phyloP scores from a whole-genome alignment of 2,113 vertebrate genomes.

The Myrmophylax atrothorax region DNA sequence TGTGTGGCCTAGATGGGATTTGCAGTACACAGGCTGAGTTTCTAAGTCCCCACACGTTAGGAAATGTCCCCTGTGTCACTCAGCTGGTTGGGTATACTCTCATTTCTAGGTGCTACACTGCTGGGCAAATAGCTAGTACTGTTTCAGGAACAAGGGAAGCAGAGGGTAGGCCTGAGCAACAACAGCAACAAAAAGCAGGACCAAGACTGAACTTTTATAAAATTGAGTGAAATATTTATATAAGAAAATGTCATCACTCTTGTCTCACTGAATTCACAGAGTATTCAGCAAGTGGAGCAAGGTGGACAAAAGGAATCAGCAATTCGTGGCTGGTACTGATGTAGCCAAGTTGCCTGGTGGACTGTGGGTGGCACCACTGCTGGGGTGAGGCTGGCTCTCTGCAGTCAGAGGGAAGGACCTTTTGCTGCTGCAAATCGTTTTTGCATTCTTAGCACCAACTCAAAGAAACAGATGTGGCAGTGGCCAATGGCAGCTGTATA shows the following conservation, averaged over 20 bases:
- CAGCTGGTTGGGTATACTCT: background rate
- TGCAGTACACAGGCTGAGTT: background rate
- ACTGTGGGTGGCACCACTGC: fast-evolving
- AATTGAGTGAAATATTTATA: background rate
- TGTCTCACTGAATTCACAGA: background rate
- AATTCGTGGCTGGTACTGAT: fast-evolving
- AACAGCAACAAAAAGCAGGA: background rate
- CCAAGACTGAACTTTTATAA: background rate
- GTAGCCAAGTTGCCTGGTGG: background rate
- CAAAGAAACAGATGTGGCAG: background rate
- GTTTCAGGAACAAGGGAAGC: background rate
- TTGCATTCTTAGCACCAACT: background rate
- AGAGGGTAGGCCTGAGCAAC: background rate
- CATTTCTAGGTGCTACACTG: background rate
- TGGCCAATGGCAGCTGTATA: background rate
- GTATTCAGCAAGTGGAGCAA: background rate
- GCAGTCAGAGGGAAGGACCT: background rate
- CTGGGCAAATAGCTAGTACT: background rate
- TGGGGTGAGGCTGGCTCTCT: background rate
- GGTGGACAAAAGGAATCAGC: background rate
- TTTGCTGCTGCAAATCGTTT: background rate
- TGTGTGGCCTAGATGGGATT: background rate
- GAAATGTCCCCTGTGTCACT: background rate
- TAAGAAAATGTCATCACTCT: background rate
- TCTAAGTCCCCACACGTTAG: background rate